Evolutionary conservation across 2,113 vertebrate species (phyloP).

Genomic region (Microcebus murinus): DNA sequence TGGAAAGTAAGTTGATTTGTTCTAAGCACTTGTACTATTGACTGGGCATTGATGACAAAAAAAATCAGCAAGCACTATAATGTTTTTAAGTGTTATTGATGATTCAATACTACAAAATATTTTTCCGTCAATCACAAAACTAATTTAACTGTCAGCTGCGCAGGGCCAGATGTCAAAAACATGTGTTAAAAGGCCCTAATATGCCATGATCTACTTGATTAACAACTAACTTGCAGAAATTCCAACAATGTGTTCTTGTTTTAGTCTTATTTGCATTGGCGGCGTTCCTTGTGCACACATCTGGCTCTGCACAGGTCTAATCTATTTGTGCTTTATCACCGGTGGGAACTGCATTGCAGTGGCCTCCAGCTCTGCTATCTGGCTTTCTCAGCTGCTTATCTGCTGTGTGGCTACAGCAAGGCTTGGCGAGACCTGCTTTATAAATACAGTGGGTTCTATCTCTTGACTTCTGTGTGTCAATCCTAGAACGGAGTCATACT

Average conservation of each 20-base stretch:
- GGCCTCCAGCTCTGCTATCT: conserved; percentile 77
- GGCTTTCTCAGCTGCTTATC: conserved; percentile 80
- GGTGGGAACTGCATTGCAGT: conserved; percentile 77
- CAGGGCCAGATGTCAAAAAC: conserved; percentile 83
- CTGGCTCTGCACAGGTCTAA: conserved; percentile 82
- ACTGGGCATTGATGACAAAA: conserved; percentile 59
- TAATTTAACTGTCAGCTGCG: conserved; percentile 84
- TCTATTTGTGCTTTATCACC: conserved; percentile 84
- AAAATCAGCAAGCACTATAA: conserved; percentile 50
- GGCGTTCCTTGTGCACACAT: conserved; percentile 70
- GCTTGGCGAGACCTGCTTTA: conserved; percentile 71
- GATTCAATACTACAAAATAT: conserved; percentile 69
- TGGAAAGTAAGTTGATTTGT: conserved; percentile 39
- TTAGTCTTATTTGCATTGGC: conserved; percentile 86
- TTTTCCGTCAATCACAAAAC: conserved; percentile 81
- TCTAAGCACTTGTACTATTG: conserved; percentile 29
- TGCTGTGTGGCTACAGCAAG: conserved; percentile 71
- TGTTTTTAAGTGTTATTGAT: conserved; percentile 75
- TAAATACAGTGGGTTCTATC: conserved; percentile 79
- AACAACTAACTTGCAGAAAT: conserved; percentile 86
- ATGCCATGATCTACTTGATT: conserved; percentile 84
- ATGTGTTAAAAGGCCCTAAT: conserved; percentile 84
- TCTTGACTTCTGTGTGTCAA: conserved; percentile 77
- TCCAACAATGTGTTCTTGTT: conserved; percentile 84
- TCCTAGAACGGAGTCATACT: conserved; percentile 79